Evolutionary conservation across 1,140 invertebrate species (phyloP).

Genomic region (Ruditapes philippinarum): DNA sequence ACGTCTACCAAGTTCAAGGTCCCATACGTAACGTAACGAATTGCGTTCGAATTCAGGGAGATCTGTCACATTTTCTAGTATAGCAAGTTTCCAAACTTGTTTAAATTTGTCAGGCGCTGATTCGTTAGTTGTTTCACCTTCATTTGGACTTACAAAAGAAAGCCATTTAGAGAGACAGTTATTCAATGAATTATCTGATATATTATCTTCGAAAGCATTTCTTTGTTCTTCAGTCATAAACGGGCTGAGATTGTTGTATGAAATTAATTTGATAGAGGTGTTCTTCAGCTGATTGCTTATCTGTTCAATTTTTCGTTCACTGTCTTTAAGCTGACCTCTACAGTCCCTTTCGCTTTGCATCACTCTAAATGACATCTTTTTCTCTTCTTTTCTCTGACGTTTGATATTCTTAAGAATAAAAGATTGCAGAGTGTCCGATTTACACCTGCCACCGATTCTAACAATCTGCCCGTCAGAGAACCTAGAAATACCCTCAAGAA

Average conservation of each 20-base stretch:
- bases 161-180: not conserved
- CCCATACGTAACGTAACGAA: not conserved
- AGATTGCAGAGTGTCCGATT: constrained; percentile 83
- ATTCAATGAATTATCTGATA: not conserved
- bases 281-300: constrained; percentile 42
- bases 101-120: not conserved
- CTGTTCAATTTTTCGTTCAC: constrained; percentile 56
- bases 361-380: not conserved
- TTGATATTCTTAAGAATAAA: constrained; percentile 62
- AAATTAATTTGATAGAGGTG: not conserved
- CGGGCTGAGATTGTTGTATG: constrained; percentile 1
- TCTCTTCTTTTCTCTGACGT: not conserved
- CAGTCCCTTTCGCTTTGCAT: constrained; percentile 34
- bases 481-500: constrained; percentile 90
- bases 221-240: constrained; percentile 54
- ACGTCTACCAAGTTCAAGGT: not conserved
- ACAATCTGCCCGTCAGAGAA: constrained; percentile 87
- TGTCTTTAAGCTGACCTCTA: constrained; percentile 30
- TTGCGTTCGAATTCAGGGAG: not conserved
- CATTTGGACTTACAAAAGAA: not conserved
- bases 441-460: constrained; percentile 92
- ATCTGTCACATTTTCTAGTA: not conserved
- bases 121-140: not conserved
- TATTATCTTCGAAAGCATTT: constrained; percentile 1
- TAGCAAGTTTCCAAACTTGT: not conserved